Evolutionary conservation across 1,140 invertebrate genomes (phyloP).

Genomic region (Pantala flavescens): DNA sequence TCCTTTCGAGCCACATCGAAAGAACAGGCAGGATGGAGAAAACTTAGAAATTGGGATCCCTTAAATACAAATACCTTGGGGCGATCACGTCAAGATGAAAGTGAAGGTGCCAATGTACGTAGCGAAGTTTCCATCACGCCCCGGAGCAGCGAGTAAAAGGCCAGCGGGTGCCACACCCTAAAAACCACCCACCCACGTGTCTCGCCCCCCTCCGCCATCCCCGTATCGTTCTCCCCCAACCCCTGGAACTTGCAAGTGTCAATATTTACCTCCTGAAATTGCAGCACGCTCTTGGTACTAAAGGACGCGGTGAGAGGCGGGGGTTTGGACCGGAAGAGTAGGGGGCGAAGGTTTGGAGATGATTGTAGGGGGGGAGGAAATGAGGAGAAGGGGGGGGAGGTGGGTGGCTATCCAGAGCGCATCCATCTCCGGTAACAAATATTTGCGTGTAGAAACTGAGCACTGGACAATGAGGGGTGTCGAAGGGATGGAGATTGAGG

Average conservation of each 20-base stretch:
- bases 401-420: not conserved
- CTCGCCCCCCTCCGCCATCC: not conserved
- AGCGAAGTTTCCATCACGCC: slow-evolving; percentile 3
- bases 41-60: not conserved
- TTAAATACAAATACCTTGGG: not conserved
- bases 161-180: not conserved
- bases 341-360: not conserved
- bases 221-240: not conserved
- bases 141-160: slow-evolving; percentile 2
- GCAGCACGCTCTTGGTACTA: not conserved
- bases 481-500: not conserved
- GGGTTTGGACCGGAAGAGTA: not conserved
- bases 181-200: not conserved
- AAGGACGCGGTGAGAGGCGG: not conserved
- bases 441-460: slow-evolving; percentile 3
- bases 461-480: not conserved
- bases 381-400: not conserved
- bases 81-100: slow-evolving; percentile 1
- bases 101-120: not conserved
- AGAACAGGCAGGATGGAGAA: not conserved
- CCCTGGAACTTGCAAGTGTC: not conserved
- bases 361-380: not conserved
- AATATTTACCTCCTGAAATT: slow-evolving; percentile 4
- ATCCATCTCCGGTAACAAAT: slow-evolving; percentile 5
- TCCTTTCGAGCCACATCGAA: too few species aligned